Conservation (phyloP, 1,140 invertebrate species). For the Philotrypesis tridentata region DNA sequence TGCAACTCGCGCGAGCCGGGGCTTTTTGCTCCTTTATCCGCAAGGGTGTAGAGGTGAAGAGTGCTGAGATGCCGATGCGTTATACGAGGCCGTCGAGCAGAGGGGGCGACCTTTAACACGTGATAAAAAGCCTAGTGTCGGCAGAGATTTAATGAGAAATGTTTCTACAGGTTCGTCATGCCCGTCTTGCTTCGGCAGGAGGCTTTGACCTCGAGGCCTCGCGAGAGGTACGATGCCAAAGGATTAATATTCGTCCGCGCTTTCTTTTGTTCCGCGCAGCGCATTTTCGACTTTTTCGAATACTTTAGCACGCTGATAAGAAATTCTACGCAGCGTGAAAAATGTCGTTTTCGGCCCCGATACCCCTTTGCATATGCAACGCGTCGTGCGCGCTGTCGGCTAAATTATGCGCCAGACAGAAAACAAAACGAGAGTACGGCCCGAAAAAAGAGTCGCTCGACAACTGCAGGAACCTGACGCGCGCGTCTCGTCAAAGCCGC, state of each 20-base stretch:
- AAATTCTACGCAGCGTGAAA: not conserved
- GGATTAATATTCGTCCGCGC: not conserved
- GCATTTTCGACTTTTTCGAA: not conserved
- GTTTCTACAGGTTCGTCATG: not conserved
- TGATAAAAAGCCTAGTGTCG: conserved; percentile 34
- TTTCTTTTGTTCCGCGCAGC: not conserved
- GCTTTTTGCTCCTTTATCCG: not conserved
- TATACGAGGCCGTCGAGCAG: not conserved
- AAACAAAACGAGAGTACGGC: conserved; percentile 19
- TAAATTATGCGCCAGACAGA: conserved; percentile 19
- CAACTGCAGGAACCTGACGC: not conserved
- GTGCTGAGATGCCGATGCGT: not conserved
- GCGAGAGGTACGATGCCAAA: not conserved
- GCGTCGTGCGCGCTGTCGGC: not conserved
- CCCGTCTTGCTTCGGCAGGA: not conserved
- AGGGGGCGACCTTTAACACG: conserved; percentile 31
- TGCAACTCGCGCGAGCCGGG: too few species aligned
- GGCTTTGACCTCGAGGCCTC: not conserved
- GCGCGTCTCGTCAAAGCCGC: conserved; percentile 1
- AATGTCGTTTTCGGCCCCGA: not conserved
- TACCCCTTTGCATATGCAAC: not conserved
- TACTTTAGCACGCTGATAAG: too few species aligned
- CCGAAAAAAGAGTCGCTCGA: conserved; percentile 26
- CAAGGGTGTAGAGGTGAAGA: not conserved
- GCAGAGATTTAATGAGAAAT: conserved; percentile 24